Conservation (phyloP, 1,140 invertebrate genomes). For the Ooceraea biroi region DNA sequence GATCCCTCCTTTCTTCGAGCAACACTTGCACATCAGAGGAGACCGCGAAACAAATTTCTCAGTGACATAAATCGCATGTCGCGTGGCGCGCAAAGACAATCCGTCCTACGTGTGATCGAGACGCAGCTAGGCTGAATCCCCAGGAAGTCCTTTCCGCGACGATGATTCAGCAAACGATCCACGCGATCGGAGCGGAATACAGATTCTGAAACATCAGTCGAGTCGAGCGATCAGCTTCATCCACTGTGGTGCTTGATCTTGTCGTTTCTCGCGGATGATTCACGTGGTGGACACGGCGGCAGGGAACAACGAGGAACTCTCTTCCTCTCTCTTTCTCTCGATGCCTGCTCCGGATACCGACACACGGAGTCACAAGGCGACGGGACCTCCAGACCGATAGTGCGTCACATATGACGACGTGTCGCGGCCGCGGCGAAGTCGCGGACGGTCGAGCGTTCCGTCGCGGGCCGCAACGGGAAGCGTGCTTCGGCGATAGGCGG, state of each 20-base stretch:
- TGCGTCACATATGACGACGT: constrained; percentile 65
- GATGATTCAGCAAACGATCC: background rate
- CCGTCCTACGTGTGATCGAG: background rate
- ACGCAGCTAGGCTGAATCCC: background rate
- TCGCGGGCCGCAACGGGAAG: constrained; percentile 63
- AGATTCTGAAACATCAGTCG: background rate
- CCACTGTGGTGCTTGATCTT: constrained; percentile 2
- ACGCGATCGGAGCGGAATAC: background rate
- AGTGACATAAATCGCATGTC: background rate
- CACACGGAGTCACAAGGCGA: constrained; percentile 19
- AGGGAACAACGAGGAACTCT: background rate
- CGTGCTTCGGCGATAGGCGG: constrained; percentile 77
- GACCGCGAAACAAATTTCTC: background rate
- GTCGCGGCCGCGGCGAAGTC: constrained; percentile 62
- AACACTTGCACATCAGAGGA: constrained; percentile 5
- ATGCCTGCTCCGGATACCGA: constrained; percentile 12
- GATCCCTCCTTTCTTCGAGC: background rate
- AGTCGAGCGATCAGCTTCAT: background rate
- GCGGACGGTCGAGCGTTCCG: constrained; percentile 54
- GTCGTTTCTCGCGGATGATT: constrained; percentile 22
- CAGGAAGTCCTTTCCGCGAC: background rate
- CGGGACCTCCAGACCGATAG: constrained; percentile 59
- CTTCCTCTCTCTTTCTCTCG: background rate
- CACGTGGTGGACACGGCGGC: constrained; percentile 12
- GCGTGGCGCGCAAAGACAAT: background rate